A percentile compares a stretch with the other conserved stretches of the same genome.
These are phyloP conservation scores for Temnothorax nylanderi DNA, from an alignment of 1,140 invertebrate species.

Conservation along the genomic window DNA sequence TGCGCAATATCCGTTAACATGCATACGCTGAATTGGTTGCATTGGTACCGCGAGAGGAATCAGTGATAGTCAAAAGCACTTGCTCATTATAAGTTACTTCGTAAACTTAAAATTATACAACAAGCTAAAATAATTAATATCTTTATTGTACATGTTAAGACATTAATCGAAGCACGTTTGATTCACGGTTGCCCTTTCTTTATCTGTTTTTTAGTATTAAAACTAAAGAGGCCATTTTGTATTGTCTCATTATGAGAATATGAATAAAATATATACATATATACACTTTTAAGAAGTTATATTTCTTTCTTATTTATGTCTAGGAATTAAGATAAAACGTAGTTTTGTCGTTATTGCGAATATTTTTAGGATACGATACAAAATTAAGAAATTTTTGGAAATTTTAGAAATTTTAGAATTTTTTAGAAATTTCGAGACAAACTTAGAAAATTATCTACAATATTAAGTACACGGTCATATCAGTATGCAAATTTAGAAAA, in stretches of 20 bases:
- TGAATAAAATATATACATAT: neutral
- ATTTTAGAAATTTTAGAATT: too few species aligned
- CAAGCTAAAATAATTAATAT: slow-evolving; percentile 26
- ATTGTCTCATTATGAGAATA: neutral
- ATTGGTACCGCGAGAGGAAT: neutral
- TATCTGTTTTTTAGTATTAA: neutral
- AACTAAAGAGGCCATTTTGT: neutral
- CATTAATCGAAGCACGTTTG: neutral
- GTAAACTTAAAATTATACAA: neutral
- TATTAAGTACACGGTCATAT: neutral
- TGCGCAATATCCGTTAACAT: neutral
- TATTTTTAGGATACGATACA: neutral
- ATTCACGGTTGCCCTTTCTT: neutral
- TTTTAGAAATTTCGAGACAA: too few species aligned
- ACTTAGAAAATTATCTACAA: neutral
- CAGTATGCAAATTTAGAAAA: neutral
- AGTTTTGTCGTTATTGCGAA: neutral
- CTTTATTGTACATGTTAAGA: neutral
- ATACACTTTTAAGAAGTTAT: neutral
- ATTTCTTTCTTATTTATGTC: neutral
- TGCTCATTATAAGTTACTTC: neutral
- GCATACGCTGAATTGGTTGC: neutral
- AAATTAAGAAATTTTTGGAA: neutral
- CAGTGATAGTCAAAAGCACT: slow-evolving; percentile 1
- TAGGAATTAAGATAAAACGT: neutral